Evolutionary conservation across 2,888 invertebrate species (phyloP).

Genomic region (Sphaeridia pumilis): DNA sequence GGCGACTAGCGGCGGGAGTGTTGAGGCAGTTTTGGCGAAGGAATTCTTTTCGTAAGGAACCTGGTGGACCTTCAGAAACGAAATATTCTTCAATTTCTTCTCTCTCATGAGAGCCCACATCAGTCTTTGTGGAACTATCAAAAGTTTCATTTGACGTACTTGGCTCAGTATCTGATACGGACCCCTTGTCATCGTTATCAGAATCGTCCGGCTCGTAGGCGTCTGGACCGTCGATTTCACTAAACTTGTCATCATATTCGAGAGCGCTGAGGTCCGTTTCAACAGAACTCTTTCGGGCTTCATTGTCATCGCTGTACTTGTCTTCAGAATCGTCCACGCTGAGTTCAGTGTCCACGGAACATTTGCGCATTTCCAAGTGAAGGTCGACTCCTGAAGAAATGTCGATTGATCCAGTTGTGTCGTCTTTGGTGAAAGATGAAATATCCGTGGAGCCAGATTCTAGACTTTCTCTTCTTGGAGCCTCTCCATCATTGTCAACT

Average conservation of each 20-base stretch:
- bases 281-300: too few species aligned
- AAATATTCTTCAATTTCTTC: neutral
- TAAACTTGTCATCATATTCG: neutral
- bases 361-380: conserved; percentile 1
- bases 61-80: neutral
- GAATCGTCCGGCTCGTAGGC: neutral
- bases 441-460: conserved; percentile 18
- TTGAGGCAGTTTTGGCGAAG: conserved; percentile 1
- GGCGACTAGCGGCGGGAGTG: conserved; percentile 19
- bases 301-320: too few species aligned
- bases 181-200: neutral
- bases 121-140: conserved; percentile 31
- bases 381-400: conserved; percentile 7
- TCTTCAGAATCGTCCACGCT: neutral
- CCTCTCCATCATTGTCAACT: conserved; percentile 36
- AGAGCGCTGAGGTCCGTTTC: too few species aligned
- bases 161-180: neutral
- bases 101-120: conserved; percentile 2
- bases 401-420: conserved; percentile 9
- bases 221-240: neutral
- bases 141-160: conserved; percentile 14
- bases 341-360: conserved; percentile 5
- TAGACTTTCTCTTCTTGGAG: conserved; percentile 31
- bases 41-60: neutral
- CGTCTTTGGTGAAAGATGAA: conserved; percentile 1